Evolutionary conservation across 2,797 vertebrate genomes (phyloP), one percentile per base, ranked within the genome.

Genomic region (Syngnathus acus): DNA sequence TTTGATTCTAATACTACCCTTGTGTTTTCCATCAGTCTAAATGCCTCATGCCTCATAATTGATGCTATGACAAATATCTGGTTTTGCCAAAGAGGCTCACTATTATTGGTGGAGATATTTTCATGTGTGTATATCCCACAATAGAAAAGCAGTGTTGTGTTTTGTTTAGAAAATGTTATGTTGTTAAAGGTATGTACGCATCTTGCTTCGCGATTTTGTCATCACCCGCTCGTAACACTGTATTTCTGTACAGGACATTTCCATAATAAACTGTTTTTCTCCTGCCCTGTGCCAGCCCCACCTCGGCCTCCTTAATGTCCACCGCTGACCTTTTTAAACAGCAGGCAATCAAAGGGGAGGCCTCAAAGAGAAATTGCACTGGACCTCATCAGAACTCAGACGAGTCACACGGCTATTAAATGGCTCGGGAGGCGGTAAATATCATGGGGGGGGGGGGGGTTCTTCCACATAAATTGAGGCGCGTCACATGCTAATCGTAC

Each of bases 401-500:
- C 48, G 11, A 11, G 60, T 9, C 66, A 19, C 17, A 8, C 47
- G 16, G 47, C 47, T 66, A 76, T 72, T 16, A 64, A 73, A 67
- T 14, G 23, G 32, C 59, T 64, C 23, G 13, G 65, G 68, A 65
- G 66, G 69, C 32, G 9, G 7, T 72, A 74, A 80, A 80, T 73
- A 72, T 69, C 64, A 67, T 61, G 69, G 67, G 62, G 75, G 40
- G 53, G 68, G 61, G 69, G 67, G 62, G 75, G 40, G 51, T 74
- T 72, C 73, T 85, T 82, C 78, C 75, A 75, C 72, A 79, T 71
- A 71, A 82, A 84, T 84, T 73, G 66, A 50, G 62, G 40, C 39
- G 74, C 80, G 45, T 69, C 79, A 73, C 66, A 88, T 88, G 86
- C 84, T 87, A 87, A 90, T 87, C 75, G 70, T 72, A 78, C 87